These are phyloP conservation scores for Ganaspis brasiliensis DNA, from an alignment of 2,888 invertebrate genomes.

Conservation along the genomic window DNA sequence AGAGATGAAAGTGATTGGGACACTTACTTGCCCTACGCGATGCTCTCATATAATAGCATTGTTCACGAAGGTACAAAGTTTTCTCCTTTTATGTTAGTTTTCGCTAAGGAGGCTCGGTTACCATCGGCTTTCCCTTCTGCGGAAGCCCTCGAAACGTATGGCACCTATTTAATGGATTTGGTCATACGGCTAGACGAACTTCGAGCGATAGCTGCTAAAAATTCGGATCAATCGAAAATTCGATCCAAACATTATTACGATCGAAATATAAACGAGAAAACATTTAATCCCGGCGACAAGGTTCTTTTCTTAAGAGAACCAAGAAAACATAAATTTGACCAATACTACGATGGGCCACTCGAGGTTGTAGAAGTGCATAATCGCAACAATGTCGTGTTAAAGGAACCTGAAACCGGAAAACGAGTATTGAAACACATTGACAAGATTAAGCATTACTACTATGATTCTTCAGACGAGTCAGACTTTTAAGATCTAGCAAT, in stretches of 20 bases:
- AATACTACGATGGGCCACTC: neutral
- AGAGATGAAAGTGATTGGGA: slow-evolving; percentile 36
- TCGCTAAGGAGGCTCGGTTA: slow-evolving; percentile 12
- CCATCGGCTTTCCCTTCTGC: slow-evolving; percentile 6
- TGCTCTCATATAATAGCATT: slow-evolving; percentile 35
- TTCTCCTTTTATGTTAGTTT: slow-evolving; percentile 8
- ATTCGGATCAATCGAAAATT: neutral
- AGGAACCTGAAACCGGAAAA: neutral
- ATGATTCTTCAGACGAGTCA: neutral
- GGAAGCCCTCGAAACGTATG: slow-evolving; percentile 16
- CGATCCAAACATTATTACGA: slow-evolving; percentile 22
- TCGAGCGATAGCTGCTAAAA: slow-evolving; percentile 10
- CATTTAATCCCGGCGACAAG: neutral
- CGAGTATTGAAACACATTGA: neutral
- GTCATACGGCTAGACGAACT: neutral
- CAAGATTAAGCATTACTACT: slow-evolving; percentile 1
- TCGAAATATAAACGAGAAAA: neutral
- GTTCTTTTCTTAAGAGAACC: neutral
- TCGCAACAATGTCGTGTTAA: slow-evolving; percentile 6
- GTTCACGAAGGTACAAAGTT: slow-evolving; percentile 11
- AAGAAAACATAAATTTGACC: slow-evolving; percentile 11
- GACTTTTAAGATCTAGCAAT: neutral
- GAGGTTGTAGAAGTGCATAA: neutral
- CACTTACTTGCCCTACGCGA: slow-evolving; percentile 15
- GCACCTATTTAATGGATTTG: neutral